Conservation (phyloP, 1,140 invertebrate species). For the Formica selysi region DNA sequence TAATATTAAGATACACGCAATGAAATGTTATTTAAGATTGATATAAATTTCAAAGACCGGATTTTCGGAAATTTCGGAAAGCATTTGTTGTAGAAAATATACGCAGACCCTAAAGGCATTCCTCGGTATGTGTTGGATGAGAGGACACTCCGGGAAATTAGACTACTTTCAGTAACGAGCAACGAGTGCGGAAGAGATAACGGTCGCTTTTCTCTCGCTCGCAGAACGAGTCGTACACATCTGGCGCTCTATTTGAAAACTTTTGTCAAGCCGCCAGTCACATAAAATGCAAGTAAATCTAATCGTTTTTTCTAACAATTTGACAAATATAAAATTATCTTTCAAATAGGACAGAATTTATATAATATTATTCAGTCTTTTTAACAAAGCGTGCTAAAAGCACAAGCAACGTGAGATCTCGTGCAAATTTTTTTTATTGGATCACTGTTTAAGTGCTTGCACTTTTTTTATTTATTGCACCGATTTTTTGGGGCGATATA, state of each 20-base stretch:
- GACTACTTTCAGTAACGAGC: slow-evolving; percentile 39
- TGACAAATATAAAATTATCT: background rate
- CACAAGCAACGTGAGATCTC: background rate
- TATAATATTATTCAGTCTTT: background rate
- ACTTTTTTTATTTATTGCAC: background rate
- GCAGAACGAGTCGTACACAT: slow-evolving; percentile 13
- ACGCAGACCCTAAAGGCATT: background rate
- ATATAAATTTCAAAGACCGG: background rate
- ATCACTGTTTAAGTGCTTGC: background rate
- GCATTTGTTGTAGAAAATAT: background rate
- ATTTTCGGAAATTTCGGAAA: slow-evolving; percentile 42
- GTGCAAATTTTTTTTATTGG: slow-evolving; percentile 15
- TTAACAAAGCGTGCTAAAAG: background rate
- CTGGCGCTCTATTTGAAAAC: slow-evolving; percentile 45
- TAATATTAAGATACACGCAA: background rate
- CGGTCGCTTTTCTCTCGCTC: slow-evolving; percentile 15
- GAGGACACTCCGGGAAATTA: slow-evolving; percentile 55
- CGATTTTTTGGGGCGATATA: background rate
- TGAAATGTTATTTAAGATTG: background rate
- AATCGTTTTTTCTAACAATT: slow-evolving; percentile 1
- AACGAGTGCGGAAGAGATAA: slow-evolving; percentile 26
- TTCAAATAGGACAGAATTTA: background rate
- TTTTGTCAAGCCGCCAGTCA: slow-evolving; percentile 54
- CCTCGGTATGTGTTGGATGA: background rate
- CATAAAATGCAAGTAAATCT: slow-evolving; percentile 20